These are phyloP conservation scores for Lamprotornis superbus DNA, from an alignment of 2,113 vertebrate species.

Conservation along the genomic window DNA sequence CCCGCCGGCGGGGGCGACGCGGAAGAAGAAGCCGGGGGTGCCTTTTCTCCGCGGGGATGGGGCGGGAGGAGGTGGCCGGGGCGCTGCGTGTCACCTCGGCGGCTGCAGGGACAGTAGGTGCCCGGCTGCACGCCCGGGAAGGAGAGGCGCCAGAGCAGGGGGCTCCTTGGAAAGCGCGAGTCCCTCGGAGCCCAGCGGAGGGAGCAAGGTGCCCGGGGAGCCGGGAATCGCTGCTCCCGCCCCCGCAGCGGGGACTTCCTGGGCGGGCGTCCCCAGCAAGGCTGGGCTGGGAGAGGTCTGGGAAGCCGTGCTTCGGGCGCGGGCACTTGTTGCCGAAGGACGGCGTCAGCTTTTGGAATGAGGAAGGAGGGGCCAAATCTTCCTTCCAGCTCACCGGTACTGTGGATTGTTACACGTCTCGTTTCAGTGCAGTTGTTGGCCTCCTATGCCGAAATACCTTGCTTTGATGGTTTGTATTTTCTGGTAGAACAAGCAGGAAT, in stretches of 20 bases:
- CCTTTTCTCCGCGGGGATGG: neutral
- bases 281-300: fast-evolving
- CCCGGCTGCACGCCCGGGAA: neutral
- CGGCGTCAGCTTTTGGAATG: neutral
- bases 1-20: neutral
- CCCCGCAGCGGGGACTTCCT: neutral
- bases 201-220: neutral
- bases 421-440: neutral
- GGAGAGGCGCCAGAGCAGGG: neutral
- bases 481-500: neutral
- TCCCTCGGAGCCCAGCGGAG: neutral
- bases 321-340: neutral
- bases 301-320: fast-evolving
- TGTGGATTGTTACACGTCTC: neutral
- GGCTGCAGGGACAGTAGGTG: neutral
- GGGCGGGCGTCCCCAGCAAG: neutral
- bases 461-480: neutral
- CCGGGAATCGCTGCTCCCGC: neutral
- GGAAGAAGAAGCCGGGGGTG: neutral
- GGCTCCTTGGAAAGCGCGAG: neutral
- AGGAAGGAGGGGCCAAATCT: neutral
- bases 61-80: neutral
- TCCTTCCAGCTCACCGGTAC: neutral
- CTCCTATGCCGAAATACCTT: no score
- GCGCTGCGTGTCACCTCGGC: neutral